These are phyloP conservation scores for Drosophila borealis DNA, from an alignment of 2,888 invertebrate species.

Conservation along the genomic window DNA sequence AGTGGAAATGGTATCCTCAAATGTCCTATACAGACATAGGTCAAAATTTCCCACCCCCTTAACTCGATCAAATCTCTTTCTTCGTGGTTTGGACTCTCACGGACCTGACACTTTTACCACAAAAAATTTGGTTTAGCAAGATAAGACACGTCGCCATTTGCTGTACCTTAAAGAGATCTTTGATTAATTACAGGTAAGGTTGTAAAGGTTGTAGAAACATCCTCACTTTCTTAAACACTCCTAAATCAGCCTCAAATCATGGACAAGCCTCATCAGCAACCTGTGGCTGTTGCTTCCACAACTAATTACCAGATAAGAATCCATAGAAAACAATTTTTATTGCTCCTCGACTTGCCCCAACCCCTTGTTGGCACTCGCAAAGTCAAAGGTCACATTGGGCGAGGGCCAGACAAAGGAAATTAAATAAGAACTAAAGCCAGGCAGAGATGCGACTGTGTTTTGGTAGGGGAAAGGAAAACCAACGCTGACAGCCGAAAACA, in stretches of 20 bases:
- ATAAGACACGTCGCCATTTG: background rate
- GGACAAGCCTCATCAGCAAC: conserved; percentile 28
- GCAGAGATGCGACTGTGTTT: conserved; percentile 11
- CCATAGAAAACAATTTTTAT: conserved; percentile 52
- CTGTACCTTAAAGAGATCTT: background rate
- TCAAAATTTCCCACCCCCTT: no score
- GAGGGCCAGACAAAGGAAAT: background rate
- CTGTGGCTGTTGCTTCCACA: conserved; percentile 59
- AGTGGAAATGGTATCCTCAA: no score
- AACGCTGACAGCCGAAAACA: conserved; percentile 53
- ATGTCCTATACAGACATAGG: no score
- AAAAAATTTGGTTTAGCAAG: no score
- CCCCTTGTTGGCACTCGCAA: background rate
- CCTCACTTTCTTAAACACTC: background rate
- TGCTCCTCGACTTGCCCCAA: conserved; percentile 31
- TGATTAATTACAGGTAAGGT: conserved; percentile 2
- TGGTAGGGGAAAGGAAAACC: background rate
- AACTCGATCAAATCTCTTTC: no score
- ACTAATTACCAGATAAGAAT: conserved; percentile 58
- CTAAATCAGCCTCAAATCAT: background rate
- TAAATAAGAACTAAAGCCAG: conserved; percentile 9
- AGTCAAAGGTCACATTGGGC: conserved; percentile 35
- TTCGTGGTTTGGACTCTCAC: no score
- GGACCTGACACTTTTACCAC: no score
- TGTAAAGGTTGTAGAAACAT: background rate